Percentiles rank a stretch among this genome's conserved stretches.
Conservation (phyloP, 2,113 vertebrate genomes). For the Lepus americanus region DNA sequence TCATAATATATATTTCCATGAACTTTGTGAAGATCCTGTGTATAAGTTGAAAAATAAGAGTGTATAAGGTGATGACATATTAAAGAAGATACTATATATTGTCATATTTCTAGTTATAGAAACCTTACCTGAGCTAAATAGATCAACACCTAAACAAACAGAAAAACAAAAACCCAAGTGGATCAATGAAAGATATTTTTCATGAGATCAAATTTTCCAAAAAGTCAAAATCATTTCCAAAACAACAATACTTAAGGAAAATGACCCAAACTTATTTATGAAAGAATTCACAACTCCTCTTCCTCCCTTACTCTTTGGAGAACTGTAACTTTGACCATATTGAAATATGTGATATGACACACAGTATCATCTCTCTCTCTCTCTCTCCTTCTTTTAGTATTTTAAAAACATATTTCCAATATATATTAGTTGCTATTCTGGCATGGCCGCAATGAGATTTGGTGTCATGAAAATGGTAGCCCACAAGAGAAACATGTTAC, state of each 20-base stretch:
- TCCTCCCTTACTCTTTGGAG: background rate
- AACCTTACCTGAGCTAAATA: background rate
- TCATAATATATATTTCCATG: no score
- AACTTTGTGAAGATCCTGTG: no score
- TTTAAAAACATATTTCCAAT: conserved; percentile 6
- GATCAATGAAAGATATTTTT: background rate
- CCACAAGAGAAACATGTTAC: conserved; percentile 81
- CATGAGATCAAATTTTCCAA: conserved; percentile 15
- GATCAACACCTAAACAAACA: background rate
- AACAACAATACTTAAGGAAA: background rate
- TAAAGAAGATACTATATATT: background rate
- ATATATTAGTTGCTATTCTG: conserved; percentile 44
- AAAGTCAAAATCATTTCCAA: conserved; percentile 26
- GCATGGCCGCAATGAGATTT: conserved; percentile 66
- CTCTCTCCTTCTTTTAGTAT: background rate
- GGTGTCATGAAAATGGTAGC: conserved; percentile 77
- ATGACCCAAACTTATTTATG: background rate
- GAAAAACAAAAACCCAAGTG: no score
- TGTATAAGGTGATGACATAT: background rate
- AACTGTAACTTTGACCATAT: background rate
- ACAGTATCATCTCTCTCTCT: background rate
- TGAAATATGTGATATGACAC: background rate
- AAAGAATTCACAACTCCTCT: background rate
- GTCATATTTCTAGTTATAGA: background rate
- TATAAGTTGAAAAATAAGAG: background rate